These are phyloP conservation scores for Eubucco bourcierii DNA, from an alignment of 2,113 vertebrate genomes.

Conservation along the genomic window DNA sequence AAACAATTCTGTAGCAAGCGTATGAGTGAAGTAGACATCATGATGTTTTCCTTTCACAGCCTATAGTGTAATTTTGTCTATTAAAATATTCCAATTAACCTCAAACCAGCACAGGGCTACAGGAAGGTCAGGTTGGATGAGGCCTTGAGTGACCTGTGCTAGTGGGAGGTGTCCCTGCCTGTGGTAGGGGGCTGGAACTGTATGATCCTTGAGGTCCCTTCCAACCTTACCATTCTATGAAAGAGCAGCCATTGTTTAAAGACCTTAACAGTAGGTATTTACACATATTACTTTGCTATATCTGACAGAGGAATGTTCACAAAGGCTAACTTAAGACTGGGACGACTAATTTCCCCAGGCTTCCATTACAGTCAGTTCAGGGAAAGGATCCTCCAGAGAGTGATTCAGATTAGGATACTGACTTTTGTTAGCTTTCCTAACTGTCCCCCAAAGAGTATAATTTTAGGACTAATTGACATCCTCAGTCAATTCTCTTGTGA, in stretches of 20 bases:
- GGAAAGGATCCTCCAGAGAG: not conserved
- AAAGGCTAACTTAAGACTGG: not conserved
- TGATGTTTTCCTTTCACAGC: too few species aligned
- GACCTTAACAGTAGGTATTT: not conserved
- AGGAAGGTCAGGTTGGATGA: too few species aligned
- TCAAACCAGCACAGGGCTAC: too few species aligned
- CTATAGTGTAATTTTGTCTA: too few species aligned
- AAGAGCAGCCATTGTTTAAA: not conserved
- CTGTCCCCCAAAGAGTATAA: not conserved
- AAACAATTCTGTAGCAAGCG: too few species aligned
- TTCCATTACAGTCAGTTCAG: not conserved
- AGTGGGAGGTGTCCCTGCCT: too few species aligned
- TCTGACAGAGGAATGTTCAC: not conserved
- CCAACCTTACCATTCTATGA: too few species aligned
- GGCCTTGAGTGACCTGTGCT: too few species aligned
- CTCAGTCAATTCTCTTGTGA: slow-evolving; percentile 2
- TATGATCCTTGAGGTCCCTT: too few species aligned
- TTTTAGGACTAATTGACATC: slow-evolving; percentile 4
- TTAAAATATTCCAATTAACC: too few species aligned
- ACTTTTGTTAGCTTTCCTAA: not conserved
- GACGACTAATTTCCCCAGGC: not conserved
- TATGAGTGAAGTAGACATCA: too few species aligned
- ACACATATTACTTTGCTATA: not conserved
- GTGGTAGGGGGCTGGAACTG: too few species aligned
- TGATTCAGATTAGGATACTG: not conserved